phyloP scores from a whole-genome alignment of 2,113 vertebrate species.

The Notothenia coriiceps region DNA sequence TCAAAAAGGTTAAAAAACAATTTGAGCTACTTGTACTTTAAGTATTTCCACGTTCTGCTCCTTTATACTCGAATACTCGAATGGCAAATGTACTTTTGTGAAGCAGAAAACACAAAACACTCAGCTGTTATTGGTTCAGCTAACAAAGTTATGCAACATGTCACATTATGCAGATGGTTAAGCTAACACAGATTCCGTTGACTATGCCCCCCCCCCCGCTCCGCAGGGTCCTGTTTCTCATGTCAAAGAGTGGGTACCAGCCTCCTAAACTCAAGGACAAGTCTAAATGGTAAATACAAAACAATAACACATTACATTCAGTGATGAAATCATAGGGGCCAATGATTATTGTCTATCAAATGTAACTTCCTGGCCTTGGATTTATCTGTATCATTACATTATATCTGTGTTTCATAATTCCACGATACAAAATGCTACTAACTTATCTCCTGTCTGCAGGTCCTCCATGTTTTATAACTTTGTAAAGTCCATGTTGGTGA shows the following conservation, averaged over 20 bases:
- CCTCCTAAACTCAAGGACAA: slow-evolving; percentile 93
- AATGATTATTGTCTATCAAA: background rate
- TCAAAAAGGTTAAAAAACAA: too few species aligned
- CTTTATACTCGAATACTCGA: too few species aligned
- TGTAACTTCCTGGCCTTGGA: background rate
- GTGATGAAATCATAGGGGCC: background rate
- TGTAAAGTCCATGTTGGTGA: slow-evolving; percentile 90
- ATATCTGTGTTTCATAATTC: background rate
- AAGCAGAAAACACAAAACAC: background rate
- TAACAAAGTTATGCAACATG: background rate
- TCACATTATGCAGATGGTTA: background rate
- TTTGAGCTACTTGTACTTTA: too few species aligned
- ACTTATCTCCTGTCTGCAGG: slow-evolving; percentile 75
- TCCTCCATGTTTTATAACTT: slow-evolving; percentile 91
- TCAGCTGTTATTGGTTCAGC: background rate
- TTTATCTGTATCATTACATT: too few species aligned
- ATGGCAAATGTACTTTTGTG: background rate
- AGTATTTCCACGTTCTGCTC: too few species aligned
- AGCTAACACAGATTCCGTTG: background rate
- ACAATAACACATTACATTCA: background rate
- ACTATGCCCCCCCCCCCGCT: background rate
- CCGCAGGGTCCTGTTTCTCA: slow-evolving; percentile 90
- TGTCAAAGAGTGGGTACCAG: slow-evolving; percentile 95
- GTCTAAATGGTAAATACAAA: slow-evolving; percentile 85
- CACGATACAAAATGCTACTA: background rate